Percentiles rank a stretch among this genome's conserved stretches.
Evolutionary conservation across 1,140 invertebrate species (phyloP).

Genomic region (Micrasema longulum): DNA sequence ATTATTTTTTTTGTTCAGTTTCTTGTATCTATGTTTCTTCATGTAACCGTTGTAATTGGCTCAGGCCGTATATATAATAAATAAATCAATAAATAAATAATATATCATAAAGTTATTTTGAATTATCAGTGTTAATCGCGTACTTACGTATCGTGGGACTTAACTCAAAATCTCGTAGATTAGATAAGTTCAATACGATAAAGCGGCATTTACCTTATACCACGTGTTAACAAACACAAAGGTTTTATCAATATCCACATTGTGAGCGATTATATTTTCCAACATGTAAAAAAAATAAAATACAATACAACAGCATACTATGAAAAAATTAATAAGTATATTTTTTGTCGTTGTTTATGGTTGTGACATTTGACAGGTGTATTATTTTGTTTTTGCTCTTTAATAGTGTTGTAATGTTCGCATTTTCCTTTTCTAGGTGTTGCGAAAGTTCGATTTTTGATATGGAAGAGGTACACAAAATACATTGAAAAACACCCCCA

Average conservation of each 20-base stretch:
- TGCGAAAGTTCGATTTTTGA: neutral
- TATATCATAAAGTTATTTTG: neutral
- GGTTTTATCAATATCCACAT: too few species aligned
- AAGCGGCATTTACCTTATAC: neutral
- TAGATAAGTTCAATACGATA: conserved; percentile 6
- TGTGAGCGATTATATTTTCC: neutral
- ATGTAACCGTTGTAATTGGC: neutral
- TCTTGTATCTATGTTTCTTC: too few species aligned
- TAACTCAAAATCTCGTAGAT: conserved; percentile 6
- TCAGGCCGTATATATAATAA: neutral
- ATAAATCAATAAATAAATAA: neutral
- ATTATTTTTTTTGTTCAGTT: neutral
- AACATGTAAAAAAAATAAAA: neutral
- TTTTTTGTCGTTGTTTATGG: neutral
- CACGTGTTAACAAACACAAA: too few species aligned
- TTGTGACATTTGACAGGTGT: neutral
- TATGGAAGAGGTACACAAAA: neutral
- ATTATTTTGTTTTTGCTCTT: neutral
- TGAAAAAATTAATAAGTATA: neutral
- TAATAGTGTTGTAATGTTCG: neutral
- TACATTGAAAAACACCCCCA: conserved; percentile 14
- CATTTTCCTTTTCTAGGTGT: conserved; percentile 4
- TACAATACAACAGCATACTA: neutral
- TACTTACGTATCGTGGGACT: neutral
- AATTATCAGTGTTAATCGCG: neutral